Evolutionary conservation across 2,797 vertebrate genomes (phyloP), one percentile per base, ranked within the genome.

Genomic region (Anniella stebbinsi): DNA sequence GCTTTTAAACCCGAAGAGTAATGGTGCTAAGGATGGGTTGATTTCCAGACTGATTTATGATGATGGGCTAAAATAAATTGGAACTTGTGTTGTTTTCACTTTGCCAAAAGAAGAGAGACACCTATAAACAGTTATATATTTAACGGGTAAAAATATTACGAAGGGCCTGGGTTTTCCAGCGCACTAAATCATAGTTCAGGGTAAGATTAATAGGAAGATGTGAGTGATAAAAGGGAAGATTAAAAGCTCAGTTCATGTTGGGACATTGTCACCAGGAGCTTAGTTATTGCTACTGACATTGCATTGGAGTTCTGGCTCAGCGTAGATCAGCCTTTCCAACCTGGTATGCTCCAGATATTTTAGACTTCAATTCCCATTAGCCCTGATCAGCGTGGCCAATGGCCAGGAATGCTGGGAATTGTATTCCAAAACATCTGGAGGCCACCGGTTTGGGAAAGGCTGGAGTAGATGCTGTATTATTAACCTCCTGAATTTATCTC

Each of bases 1-100:
- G 80, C 45, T 67, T 95, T 85, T 63, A 4, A 18, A n/a, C 57
- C 81, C 87, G 67, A 69, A 69, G 45, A 69, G 38, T 13, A 45
- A 45, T n/a, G 23, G 38, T 18, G 18, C 11, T 33, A 38, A 45
- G 28, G 13, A 70, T 92, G 77, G 25, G 28, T 92, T 90, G 78
- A 25, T 92, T 77, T 93, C 81, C 60, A 45, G 11, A 80, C 92
- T 90, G 87, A 94, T 95, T 94, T 93, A 88, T 90, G 78, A 84
- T 15, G 82, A 89, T 89, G 91, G 93, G 67, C 70, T 80, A 88
- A 87, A 88, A 88, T 48, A 89, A 91, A 93, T 87, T 17, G 72
- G 25, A 54, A 1, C 83, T 28, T 80, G 4, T 63, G 90, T 83
- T 36, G 88, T 93, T 83, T 87, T 84, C 41, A n/a, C 87, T 41